Evolutionary conservation across 2,113 vertebrate genomes (phyloP).

Genomic region (Dicentrarchus labrax): DNA sequence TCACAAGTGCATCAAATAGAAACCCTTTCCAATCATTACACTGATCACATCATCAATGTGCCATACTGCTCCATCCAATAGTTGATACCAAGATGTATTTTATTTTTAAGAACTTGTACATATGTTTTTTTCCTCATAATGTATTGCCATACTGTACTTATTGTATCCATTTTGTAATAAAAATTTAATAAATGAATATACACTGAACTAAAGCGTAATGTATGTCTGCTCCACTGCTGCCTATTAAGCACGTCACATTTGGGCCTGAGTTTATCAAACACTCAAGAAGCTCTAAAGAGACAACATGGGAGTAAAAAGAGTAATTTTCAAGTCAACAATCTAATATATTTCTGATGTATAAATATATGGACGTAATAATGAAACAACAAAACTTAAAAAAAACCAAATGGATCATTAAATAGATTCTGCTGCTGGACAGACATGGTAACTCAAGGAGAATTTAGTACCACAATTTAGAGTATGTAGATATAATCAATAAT

Average conservation of each 20-base stretch:
- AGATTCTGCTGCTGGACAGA: background rate
- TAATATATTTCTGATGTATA: background rate
- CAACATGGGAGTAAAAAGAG: no score
- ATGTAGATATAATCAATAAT: background rate
- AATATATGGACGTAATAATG: background rate
- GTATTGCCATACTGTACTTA: slow-evolving; percentile 76
- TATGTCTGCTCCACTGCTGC: background rate
- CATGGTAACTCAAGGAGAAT: background rate
- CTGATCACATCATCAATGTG: slow-evolving; percentile 46
- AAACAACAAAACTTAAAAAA: background rate
- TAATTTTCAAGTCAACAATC: no score
- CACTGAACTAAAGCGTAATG: background rate
- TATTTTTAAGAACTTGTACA: slow-evolving; percentile 93
- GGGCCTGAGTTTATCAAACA: background rate
- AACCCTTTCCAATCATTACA: slow-evolving; percentile 15
- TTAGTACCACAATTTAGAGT: background rate
- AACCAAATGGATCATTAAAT: background rate
- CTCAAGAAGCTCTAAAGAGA: background rate
- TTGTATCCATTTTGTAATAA: slow-evolving; percentile 78
- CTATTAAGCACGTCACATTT: background rate
- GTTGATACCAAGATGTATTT: slow-evolving; percentile 93
- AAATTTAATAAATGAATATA: slow-evolving; percentile 76
- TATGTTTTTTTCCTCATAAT: slow-evolving; percentile 80
- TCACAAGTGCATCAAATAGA: slow-evolving; percentile 35
- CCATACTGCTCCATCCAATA: slow-evolving; percentile 59